Evolutionary conservation across 2,888 invertebrate species (phyloP), one percentile per base, ranked within the genome.

Genomic region (Drosophila nigritarsus): DNA sequence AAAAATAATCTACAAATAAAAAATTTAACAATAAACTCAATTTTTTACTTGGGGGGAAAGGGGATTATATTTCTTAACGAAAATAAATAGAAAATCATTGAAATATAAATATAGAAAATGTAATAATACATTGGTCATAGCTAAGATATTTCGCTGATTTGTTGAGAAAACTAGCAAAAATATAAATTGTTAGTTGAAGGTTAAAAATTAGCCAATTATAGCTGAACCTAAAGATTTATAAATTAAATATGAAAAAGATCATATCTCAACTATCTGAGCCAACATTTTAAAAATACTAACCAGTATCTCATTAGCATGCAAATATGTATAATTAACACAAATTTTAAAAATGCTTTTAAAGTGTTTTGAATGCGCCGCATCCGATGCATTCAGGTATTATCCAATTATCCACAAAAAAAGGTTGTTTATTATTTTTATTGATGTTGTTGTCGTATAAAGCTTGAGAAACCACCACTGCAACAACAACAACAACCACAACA

Each of bases 331-430:
- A 45, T 45, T 34, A 60, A 50, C 61, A 20, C 64, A 65, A 51
- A 56, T 66, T 55, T 38, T 56, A 51, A 58, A 74, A 55, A 68
- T 59, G 63, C 60, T 51, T 45, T 59, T 54, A n/a, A 62, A 54
- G 40, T 42, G 49, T 61, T 58, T 34, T 48, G 42, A 61, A 55
- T 73, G 61, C 68, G 40, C 60, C 56, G 27, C 66, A 75, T 62
- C 42, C 45, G 58, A 11, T 65, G 38, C 55, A 65, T 64, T 84
- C 34, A 59, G 59, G 50, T 85, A 67, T 89, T 86, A 89, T 86
- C 89, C 88, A 89, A 89, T 89, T 89, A 80, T 53, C 50, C 58
- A 58, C 70, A 68, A 71, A 71, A 72, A 73, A 69, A 69, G 59
- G 56, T 58, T 56, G 69, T 56, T 62, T 68, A 63, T 59, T 63